These are phyloP conservation scores for Mesaphorura yosii DNA, from an alignment of 1,140 invertebrate species.

Conservation along the genomic window DNA sequence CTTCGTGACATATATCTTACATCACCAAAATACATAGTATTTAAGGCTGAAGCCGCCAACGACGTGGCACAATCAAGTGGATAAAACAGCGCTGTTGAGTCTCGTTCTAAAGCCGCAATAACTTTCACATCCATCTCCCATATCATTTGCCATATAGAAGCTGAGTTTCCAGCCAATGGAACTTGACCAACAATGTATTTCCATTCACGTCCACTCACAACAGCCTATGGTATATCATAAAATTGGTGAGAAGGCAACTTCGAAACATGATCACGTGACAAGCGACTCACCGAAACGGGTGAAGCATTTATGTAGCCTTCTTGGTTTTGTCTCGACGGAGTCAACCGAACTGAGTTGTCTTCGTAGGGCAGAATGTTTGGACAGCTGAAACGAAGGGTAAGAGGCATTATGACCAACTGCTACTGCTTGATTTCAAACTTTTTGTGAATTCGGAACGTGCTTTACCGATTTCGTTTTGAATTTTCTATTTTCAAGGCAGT, in stretches of 20 bases:
- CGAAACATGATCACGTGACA: not conserved
- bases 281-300: conserved; percentile 58
- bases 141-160: conserved; percentile 73
- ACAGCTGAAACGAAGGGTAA: conserved; percentile 46
- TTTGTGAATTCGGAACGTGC: no score
- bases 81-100: conserved; percentile 45
- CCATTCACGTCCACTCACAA: conserved; percentile 58
- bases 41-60: no score
- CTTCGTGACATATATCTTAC: conserved; percentile 33
- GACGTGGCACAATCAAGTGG: conserved; percentile 42
- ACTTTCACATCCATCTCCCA: conserved; percentile 72
- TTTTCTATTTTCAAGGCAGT: conserved; percentile 56
- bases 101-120: conserved; percentile 44
- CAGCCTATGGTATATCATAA: conserved; percentile 38
- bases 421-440: no score
- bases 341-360: conserved; percentile 65
- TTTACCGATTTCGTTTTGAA: conserved; percentile 41
- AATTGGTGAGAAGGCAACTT: conserved; percentile 4
- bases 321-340: conserved; percentile 63
- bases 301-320: conserved; percentile 83
- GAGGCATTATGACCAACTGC: conserved; percentile 4
- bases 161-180: conserved; percentile 46
- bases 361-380: conserved; percentile 76
- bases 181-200: conserved; percentile 77
- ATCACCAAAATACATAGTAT: conserved; percentile 45